Base-by-base conservation (phyloP, 2,113 vertebrate species). In the Dasyornis broadbenti region DNA sequence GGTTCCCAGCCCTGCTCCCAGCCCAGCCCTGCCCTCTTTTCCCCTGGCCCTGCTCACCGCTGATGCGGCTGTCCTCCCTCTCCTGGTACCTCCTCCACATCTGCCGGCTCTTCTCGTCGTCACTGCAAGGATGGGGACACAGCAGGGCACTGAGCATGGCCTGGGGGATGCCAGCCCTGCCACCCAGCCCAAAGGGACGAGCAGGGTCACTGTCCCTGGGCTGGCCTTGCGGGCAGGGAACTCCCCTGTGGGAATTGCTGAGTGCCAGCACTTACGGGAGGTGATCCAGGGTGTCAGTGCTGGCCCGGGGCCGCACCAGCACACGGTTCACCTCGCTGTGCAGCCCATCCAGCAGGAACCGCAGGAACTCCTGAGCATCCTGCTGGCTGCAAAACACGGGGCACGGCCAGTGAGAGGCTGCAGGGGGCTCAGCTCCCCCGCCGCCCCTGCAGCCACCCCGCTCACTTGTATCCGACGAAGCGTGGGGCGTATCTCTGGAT, bases 11-110 rank as follows among this genome's bases (percentile, higher is more conserved):
- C 72, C 26, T 0, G 1, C n/a, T 44, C 8, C 40, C 45, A 33
- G 54, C 31, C 54, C 71, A 21, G 31, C 50, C 44, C 52, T 69
- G n/a, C 5, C 47, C 42, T 33, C 28, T 53, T 40, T 21, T 19
- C 27, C 21, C 54, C 4, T 4, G 1, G 35, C 44, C 26, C 54
- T 10, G 47, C 99, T 98, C 92, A 99, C 99, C 99, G 2, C 99
- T 98, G 30, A 99, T 98, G 96, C 99, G 98, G 96, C 99, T 99
- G 98, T 99, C 99, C 95, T 99, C 99, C 75, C 98, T 98, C 80
- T 99, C 98, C 91, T 99, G 93, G 95, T 99, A 99, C 96, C 98
- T 98, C 85, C 98, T 99, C 99, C 99, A 99, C 99, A 99, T 99
- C 76, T 98, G 98, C 53, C 98, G 98, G 60, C 99, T 98, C 91